Evolutionary conservation across 2,797 vertebrate genomes (phyloP).

Genomic region (Nannoperca australis): DNA sequence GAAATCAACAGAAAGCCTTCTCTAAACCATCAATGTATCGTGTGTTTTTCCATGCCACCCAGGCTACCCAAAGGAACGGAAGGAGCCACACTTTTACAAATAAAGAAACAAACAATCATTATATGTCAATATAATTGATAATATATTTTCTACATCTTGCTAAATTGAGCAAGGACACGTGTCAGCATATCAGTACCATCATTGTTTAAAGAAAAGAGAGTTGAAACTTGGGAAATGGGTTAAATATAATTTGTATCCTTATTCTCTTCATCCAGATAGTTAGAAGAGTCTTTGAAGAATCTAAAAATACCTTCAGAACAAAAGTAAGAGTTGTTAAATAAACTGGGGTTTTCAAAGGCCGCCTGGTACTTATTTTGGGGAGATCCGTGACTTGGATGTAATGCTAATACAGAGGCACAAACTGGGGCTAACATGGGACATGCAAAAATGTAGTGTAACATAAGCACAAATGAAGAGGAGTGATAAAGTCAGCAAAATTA

Average conservation of each 20-base stretch:
- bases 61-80: too few species aligned
- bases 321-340: too few species aligned
- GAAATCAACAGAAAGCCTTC: too few species aligned
- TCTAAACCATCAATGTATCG: not conserved
- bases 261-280: not conserved
- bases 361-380: too few species aligned
- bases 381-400: not conserved
- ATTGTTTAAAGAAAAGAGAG: not conserved
- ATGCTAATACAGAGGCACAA: not conserved
- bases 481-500: not conserved
- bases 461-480: not conserved
- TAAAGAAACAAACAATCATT: not conserved
- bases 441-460: not conserved
- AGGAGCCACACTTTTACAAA: not conserved
- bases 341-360: too few species aligned
- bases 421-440: not conserved
- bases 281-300: not conserved
- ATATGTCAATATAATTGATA: not conserved
- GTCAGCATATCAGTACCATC: too few species aligned
- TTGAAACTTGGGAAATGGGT: too few species aligned
- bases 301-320: conserved; percentile 1
- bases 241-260: not conserved
- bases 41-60: not conserved
- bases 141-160: not conserved
- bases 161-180: not conserved